A percentile compares a stretch with the other conserved stretches of the same genome.
phyloP scores from a whole-genome alignment of 2,888 invertebrate genomes.

The Julus scandinavius region DNA sequence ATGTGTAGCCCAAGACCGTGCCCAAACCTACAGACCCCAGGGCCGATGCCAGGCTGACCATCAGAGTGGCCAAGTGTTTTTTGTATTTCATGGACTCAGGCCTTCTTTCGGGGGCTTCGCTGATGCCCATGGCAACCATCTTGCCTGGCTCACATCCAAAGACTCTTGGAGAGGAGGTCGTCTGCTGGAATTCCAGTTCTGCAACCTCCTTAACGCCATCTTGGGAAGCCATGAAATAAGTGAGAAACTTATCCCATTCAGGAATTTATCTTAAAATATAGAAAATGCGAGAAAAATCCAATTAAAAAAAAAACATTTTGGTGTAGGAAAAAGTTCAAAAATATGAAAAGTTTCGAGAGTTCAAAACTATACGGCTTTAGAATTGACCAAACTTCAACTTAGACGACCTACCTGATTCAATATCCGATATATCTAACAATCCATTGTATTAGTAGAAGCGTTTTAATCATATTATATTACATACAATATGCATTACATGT shows the following conservation, averaged over 20 bases:
- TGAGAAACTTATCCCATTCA: neutral
- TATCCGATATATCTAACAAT: too few relatives aligned
- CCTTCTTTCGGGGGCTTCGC: neutral
- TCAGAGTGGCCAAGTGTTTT: neutral
- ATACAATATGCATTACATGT: too few relatives aligned
- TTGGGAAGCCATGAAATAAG: neutral
- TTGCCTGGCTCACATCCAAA: neutral
- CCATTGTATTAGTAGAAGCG: too few relatives aligned
- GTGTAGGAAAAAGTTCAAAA: too few relatives aligned
- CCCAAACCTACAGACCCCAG: constrained; percentile 48
- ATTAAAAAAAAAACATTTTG: too few relatives aligned
- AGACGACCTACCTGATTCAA: too few relatives aligned
- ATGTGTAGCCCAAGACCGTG: neutral
- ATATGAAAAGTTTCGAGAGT: too few relatives aligned
- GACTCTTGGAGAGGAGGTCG: neutral
- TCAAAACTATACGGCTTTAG: too few relatives aligned
- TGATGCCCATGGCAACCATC: neutral
- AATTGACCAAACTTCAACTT: too few relatives aligned
- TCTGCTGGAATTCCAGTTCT: neutral
- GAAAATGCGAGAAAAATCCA: neutral
- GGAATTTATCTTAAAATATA: neutral
- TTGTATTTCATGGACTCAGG: neutral
- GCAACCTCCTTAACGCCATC: neutral
- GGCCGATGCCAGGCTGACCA: neutral
- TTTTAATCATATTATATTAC: too few relatives aligned